Evolutionary conservation across 2,888 invertebrate species (phyloP).

Genomic region (Lithophane socia): DNA sequence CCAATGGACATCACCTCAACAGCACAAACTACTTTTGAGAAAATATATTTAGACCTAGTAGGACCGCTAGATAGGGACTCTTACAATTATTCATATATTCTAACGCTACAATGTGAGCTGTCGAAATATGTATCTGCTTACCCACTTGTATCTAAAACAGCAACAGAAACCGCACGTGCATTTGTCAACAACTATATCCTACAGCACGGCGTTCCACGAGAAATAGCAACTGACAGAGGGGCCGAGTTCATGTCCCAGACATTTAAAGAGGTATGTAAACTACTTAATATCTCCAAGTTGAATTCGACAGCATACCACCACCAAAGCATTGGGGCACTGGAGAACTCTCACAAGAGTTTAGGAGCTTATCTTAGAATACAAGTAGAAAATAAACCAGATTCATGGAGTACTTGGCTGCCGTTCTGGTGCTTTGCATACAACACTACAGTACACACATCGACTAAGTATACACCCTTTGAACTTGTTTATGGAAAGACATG

Average conservation of each 20-base stretch:
- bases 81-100: neutral
- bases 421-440: conserved; percentile 37
- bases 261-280: conserved; percentile 43
- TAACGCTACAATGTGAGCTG: conserved; percentile 13
- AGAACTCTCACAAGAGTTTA: conserved; percentile 45
- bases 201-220: conserved; percentile 22
- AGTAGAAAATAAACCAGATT: conserved; percentile 4
- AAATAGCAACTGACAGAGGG: conserved; percentile 42
- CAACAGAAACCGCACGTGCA: conserved; percentile 18
- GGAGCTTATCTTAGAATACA: conserved; percentile 11
- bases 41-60: too few species aligned
- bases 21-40: too few species aligned
- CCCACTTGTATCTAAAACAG: neutral
- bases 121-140: conserved; percentile 10
- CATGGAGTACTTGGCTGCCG: conserved; percentile 43
- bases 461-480: conserved; percentile 34
- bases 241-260: conserved; percentile 45
- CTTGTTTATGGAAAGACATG: conserved; percentile 49
- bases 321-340: conserved; percentile 36
- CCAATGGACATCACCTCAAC: too few species aligned
- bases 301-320: conserved; percentile 24
- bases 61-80: too few species aligned
- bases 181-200: conserved; percentile 51
- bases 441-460: conserved; percentile 49
- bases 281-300: conserved; percentile 30